Percentiles rank a stretch among this genome's conserved stretches.
phyloP scores from a whole-genome alignment of 2,888 invertebrate species.

The Micoletzkya japonica region DNA sequence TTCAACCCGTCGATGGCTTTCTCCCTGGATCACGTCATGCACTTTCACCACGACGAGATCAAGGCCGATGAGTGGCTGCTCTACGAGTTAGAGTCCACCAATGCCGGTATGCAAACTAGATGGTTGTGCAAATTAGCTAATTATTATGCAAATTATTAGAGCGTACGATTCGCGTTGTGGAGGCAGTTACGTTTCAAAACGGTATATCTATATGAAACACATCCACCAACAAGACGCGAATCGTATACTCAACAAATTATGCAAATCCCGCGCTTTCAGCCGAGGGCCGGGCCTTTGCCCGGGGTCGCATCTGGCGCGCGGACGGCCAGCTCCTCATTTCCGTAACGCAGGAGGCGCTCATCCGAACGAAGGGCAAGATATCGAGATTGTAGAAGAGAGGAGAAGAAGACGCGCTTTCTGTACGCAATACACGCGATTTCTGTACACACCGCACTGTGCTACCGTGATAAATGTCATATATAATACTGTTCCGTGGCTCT shows the following conservation, averaged over 20 bases:
- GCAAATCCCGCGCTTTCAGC: slow-evolving; percentile 29
- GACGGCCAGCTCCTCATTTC: slow-evolving; percentile 54
- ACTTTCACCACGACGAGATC: slow-evolving; percentile 50
- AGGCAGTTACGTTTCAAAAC: too few species aligned
- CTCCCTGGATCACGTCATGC: slow-evolving; percentile 55
- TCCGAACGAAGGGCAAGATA: slow-evolving; percentile 41
- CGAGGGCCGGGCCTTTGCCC: slow-evolving; percentile 48
- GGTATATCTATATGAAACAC: too few species aligned
- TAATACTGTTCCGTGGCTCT: too few species aligned
- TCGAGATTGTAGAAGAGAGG: slow-evolving; percentile 30
- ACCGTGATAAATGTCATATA: too few species aligned
- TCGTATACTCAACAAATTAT: too few species aligned
- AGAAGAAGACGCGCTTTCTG: too few species aligned
- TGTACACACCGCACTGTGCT: too few species aligned
- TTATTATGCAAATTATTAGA: too few species aligned
- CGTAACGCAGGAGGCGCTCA: slow-evolving; percentile 52
- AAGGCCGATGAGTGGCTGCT: slow-evolving; percentile 59
- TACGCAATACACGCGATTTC: too few species aligned
- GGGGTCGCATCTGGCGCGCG: slow-evolving; percentile 51
- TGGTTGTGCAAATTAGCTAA: too few species aligned
- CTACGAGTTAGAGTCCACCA: slow-evolving; percentile 48
- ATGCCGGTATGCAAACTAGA: slow-evolving; percentile 48
- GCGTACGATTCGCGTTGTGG: too few species aligned
- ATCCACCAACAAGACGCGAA: too few species aligned
- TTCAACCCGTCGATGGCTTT: slow-evolving; percentile 56